Evolutionary conservation across 2,888 invertebrate species (phyloP).

Genomic region (Tineola bisselliella): DNA sequence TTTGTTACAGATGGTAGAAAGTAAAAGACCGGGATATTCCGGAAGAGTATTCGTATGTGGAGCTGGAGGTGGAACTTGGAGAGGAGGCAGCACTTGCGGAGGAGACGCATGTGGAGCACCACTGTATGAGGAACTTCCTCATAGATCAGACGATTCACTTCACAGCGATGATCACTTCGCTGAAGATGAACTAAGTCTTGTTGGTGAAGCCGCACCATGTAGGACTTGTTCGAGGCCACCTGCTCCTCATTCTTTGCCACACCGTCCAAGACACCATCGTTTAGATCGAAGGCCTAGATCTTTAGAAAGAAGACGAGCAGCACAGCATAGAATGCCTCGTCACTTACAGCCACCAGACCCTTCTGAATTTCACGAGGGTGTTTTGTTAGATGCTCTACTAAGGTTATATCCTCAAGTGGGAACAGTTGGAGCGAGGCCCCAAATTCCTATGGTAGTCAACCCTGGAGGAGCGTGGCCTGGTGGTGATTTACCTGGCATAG

Average conservation of each 20-base stretch:
- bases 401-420: slow-evolving; percentile 78
- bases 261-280: slow-evolving; percentile 69
- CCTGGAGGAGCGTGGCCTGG: slow-evolving; percentile 78
- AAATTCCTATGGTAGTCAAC: slow-evolving; percentile 50
- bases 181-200: slow-evolving; percentile 78
- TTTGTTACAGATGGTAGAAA: slow-evolving; percentile 73
- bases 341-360: slow-evolving; percentile 75
- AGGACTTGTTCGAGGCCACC: slow-evolving; percentile 61
- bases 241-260: slow-evolving; percentile 61
- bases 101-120: slow-evolving; percentile 71
- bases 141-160: slow-evolving; percentile 66
- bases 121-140: slow-evolving; percentile 82
- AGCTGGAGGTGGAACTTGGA: slow-evolving; percentile 53
- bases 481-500: slow-evolving; percentile 68
- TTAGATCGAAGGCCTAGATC: slow-evolving; percentile 67
- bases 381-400: slow-evolving; percentile 76
- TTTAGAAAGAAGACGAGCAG: slow-evolving; percentile 58
- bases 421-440: slow-evolving; percentile 68
- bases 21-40: slow-evolving; percentile 69
- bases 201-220: slow-evolving; percentile 58
- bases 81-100: slow-evolving; percentile 64
- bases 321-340: slow-evolving; percentile 52
- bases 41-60: slow-evolving; percentile 75
- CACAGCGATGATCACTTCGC: slow-evolving; percentile 88
- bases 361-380: slow-evolving; percentile 83